Evolutionary conservation across 1,140 invertebrate species (phyloP).

Genomic region (Bradynema listronoti): DNA sequence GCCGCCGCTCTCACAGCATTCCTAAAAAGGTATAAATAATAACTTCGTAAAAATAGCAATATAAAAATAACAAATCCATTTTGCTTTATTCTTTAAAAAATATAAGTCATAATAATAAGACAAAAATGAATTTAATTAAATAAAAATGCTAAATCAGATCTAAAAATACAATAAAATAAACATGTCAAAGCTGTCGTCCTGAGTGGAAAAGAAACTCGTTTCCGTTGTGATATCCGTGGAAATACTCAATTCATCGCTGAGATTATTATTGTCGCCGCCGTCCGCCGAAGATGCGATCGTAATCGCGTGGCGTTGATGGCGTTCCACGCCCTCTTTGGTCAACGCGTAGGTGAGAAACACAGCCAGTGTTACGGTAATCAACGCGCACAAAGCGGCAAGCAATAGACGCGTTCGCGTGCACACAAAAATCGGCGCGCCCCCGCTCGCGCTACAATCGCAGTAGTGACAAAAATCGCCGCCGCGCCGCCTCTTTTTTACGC

Average conservation of each 20-base stretch:
- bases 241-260: slow-evolving; percentile 17
- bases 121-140: slow-evolving; percentile 17
- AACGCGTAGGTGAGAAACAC: slow-evolving; percentile 27
- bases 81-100: no score
- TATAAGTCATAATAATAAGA: not conserved
- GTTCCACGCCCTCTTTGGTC: slow-evolving; percentile 18
- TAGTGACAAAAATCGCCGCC: not conserved
- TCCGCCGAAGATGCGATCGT: not conserved
- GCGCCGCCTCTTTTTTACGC: not conserved
- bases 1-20: not conserved
- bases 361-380: slow-evolving; percentile 21
- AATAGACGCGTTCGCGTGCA: slow-evolving; percentile 22
- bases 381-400: slow-evolving; percentile 11
- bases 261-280: slow-evolving; percentile 8
- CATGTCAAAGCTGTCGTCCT: no score
- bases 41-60: not conserved
- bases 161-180: not conserved
- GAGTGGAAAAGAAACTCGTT: no score
- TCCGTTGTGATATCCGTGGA: not conserved
- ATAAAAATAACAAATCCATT: no score
- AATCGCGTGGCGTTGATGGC: not conserved
- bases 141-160: not conserved
- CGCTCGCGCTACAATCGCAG: not conserved
- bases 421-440: not conserved
- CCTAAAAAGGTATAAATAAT: no score